Conservation (phyloP, 2,797 vertebrate species). For the Myiotriccus ornatus region DNA sequence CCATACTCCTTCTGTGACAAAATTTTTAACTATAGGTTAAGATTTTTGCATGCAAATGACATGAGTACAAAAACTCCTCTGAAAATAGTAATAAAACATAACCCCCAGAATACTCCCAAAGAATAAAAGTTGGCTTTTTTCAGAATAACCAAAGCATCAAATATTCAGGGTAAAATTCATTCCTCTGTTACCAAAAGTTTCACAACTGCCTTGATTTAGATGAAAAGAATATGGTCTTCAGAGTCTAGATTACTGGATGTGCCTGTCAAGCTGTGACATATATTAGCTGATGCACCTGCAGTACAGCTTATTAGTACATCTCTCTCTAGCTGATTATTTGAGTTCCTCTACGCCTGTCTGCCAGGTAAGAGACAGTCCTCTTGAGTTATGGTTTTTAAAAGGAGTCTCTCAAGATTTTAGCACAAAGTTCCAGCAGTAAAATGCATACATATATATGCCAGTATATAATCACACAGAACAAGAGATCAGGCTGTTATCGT, state of each 20-base stretch:
- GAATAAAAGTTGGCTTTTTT: not conserved
- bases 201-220: not conserved
- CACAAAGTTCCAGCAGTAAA: not conserved
- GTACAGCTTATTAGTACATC: not conserved
- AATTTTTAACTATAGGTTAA: not conserved
- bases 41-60: not conserved
- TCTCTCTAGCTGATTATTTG: not conserved
- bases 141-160: not conserved
- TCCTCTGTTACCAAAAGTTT: not conserved
- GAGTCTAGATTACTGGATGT: not conserved
- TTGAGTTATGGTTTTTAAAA: not conserved
- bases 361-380: not conserved
- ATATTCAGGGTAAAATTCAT: not conserved
- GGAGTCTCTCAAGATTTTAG: not conserved
- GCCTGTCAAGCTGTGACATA: not conserved
- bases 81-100: not conserved
- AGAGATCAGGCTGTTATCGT: not conserved
- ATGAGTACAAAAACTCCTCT: not conserved
- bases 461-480: not conserved
- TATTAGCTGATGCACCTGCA: not conserved
- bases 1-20: not conserved
- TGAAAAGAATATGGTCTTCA: not conserved
- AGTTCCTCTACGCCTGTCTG: not conserved
- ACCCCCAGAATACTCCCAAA: not conserved
- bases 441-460: not conserved